Evolutionary conservation across 2,797 vertebrate genomes (phyloP).

Genomic region (Neosilurus mollespiculum): DNA sequence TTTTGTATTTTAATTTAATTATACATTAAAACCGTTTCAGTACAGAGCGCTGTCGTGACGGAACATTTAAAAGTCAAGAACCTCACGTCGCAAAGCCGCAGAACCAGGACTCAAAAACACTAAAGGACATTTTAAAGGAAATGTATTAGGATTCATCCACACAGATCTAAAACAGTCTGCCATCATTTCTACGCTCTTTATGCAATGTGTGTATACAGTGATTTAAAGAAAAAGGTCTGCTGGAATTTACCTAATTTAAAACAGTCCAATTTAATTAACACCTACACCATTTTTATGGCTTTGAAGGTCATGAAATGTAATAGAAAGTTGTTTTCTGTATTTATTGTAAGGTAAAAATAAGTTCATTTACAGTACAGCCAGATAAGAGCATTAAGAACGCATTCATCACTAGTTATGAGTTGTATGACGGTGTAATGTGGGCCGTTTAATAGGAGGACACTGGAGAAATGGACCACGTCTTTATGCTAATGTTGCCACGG

Average conservation of each 20-base stretch:
- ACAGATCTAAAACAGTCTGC: too few relatives aligned
- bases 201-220: too few relatives aligned
- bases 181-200: too few relatives aligned
- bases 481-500: constrained; percentile 41
- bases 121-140: not conserved
- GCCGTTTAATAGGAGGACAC: constrained; percentile 40
- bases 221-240: too few relatives aligned
- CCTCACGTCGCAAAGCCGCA: not conserved
- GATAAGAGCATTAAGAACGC: constrained; percentile 9
- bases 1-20: not conserved
- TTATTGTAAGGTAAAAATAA: not conserved
- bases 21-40: not conserved
- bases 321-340: not conserved
- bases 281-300: not conserved
- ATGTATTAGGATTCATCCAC: not conserved
- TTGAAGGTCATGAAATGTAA: not conserved
- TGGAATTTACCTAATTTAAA: too few relatives aligned
- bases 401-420: constrained; percentile 8
- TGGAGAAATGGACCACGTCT: constrained; percentile 40
- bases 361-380: not conserved
- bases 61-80: not conserved
- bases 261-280: not conserved
- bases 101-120: not conserved
- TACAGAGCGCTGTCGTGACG: not conserved
- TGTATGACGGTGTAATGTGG: not conserved